phyloP scores from a whole-genome alignment of 2,888 invertebrate genomes.

The Ennomos erosarius region DNA sequence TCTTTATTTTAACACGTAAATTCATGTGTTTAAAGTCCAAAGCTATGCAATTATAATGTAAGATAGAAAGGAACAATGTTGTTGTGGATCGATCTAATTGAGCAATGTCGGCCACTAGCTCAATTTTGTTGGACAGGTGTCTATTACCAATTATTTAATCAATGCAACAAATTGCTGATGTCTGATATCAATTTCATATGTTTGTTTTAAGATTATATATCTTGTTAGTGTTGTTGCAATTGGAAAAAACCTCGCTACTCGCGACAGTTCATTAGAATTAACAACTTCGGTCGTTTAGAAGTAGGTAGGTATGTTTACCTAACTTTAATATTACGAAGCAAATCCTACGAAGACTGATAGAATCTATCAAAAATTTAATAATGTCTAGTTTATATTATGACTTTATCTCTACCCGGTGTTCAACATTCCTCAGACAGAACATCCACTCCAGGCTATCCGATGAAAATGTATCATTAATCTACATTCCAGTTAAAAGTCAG shows the following conservation, averaged over 20 bases:
- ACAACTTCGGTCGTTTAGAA: no score
- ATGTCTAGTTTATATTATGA: no score
- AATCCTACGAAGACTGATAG: no score
- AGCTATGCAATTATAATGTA: background rate
- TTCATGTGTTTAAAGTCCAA: background rate
- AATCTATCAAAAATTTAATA: no score
- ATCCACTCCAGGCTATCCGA: no score
- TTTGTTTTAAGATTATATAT: background rate
- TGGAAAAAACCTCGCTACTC: no score
- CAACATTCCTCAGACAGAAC: no score
- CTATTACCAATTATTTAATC: conserved; percentile 35
- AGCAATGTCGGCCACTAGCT: conserved; percentile 25
- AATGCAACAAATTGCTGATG: conserved; percentile 30
- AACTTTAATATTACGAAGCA: no score
- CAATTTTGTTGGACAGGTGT: conserved; percentile 33
- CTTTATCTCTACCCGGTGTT: no score
- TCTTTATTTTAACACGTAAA: conserved; percentile 4
- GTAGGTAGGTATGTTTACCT: no score
- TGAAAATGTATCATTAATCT: conserved; percentile 5
- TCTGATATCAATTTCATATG: conserved; percentile 1
- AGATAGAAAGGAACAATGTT: background rate
- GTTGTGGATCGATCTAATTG: conserved; percentile 17
- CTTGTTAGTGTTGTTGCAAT: conserved; percentile 8
- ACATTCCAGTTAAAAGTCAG: conserved; percentile 1
- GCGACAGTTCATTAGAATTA: no score